phyloP scores from a whole-genome alignment of 2,888 invertebrate genomes.

The Scaptomyza polygonia region DNA sequence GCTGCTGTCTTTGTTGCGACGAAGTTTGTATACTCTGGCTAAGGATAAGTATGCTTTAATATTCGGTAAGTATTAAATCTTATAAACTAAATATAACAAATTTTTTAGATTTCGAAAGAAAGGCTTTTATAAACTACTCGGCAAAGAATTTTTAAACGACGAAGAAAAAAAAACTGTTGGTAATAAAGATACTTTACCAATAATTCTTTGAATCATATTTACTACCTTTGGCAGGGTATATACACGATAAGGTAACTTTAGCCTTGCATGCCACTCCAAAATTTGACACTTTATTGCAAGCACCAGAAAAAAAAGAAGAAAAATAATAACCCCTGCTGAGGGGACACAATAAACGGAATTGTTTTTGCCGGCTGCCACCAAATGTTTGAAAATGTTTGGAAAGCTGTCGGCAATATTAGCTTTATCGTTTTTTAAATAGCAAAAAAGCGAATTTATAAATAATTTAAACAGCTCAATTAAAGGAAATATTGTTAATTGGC shows the following conservation, averaged over 20 bases:
- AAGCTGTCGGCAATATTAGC: neutral
- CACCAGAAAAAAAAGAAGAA: neutral
- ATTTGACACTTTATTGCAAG: constrained; percentile 62
- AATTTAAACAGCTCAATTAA: neutral
- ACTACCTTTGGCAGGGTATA: neutral
- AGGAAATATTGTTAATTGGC: neutral
- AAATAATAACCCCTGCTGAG: neutral
- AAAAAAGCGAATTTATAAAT: neutral
- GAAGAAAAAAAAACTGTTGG: too few species aligned
- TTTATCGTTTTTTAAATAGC: constrained; percentile 22
- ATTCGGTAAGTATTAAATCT: neutral
- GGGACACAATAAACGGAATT: constrained; percentile 54
- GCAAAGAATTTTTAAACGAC: too few species aligned
- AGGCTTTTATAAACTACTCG: too few species aligned
- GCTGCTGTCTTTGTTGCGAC: too few species aligned
- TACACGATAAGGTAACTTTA: constrained; percentile 8
- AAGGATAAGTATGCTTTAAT: neutral
- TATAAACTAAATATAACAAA: too few species aligned
- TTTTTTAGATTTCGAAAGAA: too few species aligned
- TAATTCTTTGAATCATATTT: too few species aligned
- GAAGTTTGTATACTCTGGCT: constrained; percentile 8
- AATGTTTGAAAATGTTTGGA: constrained; percentile 8
- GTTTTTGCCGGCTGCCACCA: constrained; percentile 43
- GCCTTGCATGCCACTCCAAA: constrained; percentile 58
- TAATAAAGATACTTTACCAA: too few species aligned